These are phyloP conservation scores for Lutraria rhynchaena DNA, from an alignment of 1,140 invertebrate genomes.

Conservation along the genomic window DNA sequence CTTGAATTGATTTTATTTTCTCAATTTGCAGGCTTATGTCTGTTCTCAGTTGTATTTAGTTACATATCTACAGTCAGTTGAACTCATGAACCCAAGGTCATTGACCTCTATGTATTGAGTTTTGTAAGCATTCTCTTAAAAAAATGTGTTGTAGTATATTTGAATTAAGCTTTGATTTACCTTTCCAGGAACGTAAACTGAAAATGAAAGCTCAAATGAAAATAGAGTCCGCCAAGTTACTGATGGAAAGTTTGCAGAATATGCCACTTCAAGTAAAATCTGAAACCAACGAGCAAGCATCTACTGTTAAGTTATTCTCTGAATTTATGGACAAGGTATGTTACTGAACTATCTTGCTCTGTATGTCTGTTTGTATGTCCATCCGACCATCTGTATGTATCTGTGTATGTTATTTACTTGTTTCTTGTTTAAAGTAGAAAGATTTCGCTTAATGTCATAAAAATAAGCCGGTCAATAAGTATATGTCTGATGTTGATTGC, in stretches of 20 bases:
- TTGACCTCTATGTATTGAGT: not conserved
- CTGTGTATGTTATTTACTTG: no score
- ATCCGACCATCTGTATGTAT: no score
- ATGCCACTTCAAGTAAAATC: not conserved
- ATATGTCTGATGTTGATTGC: no score
- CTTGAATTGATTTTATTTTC: no score
- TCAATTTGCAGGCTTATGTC: no score
- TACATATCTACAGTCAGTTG: not conserved
- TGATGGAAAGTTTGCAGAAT: conserved; percentile 18
- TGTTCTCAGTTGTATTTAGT: no score
- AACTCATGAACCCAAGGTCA: not conserved
- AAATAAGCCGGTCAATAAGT: no score
- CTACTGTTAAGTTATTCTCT: conserved; percentile 10
- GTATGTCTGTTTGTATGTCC: no score
- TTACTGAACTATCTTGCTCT: not conserved
- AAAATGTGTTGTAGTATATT: not conserved
- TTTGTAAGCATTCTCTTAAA: not conserved
- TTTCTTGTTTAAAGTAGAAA: no score
- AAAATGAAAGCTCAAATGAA: conserved; percentile 16
- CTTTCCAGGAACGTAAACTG: not conserved
- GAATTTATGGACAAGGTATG: conserved; percentile 43
- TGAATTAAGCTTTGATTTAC: not conserved
- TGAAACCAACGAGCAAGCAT: not conserved
- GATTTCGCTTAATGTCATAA: no score
- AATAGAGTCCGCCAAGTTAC: conserved; percentile 7